Evolutionary conservation across 2,888 invertebrate genomes (phyloP).

Genomic region (Stenolophus ochropezus): DNA sequence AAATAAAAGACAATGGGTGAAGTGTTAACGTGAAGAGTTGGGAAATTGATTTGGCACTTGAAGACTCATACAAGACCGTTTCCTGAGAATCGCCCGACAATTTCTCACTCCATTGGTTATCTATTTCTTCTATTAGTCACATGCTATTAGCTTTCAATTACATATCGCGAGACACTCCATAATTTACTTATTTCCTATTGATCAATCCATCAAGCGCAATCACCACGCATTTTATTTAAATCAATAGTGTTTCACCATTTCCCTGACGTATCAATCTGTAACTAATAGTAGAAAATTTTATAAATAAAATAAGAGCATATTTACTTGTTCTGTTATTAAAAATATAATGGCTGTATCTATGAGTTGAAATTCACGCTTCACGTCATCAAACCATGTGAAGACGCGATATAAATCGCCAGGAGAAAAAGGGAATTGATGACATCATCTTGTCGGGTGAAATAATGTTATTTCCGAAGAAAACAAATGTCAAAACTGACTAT

Average conservation of each 20-base stretch:
- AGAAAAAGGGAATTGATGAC: no score
- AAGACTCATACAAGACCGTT: neutral
- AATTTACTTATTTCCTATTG: slow-evolving; percentile 2
- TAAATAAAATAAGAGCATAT: no score
- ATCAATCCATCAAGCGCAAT: neutral
- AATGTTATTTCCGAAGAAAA: no score
- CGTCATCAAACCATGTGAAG: no score
- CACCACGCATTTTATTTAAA: neutral
- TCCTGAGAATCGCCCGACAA: slow-evolving; percentile 21
- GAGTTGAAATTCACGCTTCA: no score
- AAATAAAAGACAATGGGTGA: neutral
- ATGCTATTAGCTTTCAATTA: slow-evolving; percentile 53
- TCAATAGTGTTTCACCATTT: neutral
- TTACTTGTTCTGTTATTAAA: no score
- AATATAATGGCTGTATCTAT: no score
- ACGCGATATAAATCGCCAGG: no score
- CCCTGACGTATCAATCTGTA: no score
- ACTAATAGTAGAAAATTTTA: no score
- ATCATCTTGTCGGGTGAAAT: no score
- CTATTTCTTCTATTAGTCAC: slow-evolving; percentile 58
- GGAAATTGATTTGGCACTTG: neutral
- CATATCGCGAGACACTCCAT: neutral
- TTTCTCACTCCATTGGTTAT: slow-evolving; percentile 53
- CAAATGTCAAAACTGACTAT: no score
- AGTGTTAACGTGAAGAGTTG: neutral